Conservation (phyloP, 2,113 vertebrate genomes). For the Zeus faber region DNA sequence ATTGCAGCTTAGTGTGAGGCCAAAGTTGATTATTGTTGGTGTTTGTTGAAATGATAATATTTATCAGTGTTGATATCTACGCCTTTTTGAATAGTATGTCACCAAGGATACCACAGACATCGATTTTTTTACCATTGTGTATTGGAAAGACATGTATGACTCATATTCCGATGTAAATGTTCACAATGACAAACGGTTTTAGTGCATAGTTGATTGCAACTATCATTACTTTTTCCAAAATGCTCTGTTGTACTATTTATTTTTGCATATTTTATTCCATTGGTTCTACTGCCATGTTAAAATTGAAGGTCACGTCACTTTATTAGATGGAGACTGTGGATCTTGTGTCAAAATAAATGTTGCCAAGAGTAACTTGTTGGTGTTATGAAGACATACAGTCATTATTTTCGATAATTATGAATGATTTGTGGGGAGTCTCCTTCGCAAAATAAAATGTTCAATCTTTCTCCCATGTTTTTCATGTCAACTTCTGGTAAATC, state of each 20-base stretch:
- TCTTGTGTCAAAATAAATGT: conserved; percentile 71
- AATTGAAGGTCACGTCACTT: conserved; percentile 34
- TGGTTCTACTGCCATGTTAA: no score
- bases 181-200: conserved; percentile 15
- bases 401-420: background rate
- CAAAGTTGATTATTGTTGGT: conserved; percentile 53
- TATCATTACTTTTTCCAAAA: conserved; percentile 34
- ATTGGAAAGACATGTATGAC: conserved; percentile 37
- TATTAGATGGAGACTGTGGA: conserved; percentile 54
- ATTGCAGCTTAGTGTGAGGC: conserved; percentile 55
- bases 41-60: conserved; percentile 47
- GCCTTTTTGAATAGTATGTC: conserved; percentile 37
- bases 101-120: conserved; percentile 24
- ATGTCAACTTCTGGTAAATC: no score
- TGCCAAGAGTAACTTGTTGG: conserved; percentile 26
- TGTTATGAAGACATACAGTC: conserved; percentile 1
- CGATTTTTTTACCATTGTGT: conserved; percentile 48
- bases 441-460: no score
- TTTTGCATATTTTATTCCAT: conserved; percentile 11
- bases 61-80: conserved; percentile 37
- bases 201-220: conserved; percentile 23
- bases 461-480: no score
- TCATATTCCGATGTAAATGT: conserved; percentile 37
- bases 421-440: no score
- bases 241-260: conserved; percentile 14